Base-by-base conservation (phyloP, 2,113 vertebrate genomes). In the Phyllostomus hastatus region DNA sequence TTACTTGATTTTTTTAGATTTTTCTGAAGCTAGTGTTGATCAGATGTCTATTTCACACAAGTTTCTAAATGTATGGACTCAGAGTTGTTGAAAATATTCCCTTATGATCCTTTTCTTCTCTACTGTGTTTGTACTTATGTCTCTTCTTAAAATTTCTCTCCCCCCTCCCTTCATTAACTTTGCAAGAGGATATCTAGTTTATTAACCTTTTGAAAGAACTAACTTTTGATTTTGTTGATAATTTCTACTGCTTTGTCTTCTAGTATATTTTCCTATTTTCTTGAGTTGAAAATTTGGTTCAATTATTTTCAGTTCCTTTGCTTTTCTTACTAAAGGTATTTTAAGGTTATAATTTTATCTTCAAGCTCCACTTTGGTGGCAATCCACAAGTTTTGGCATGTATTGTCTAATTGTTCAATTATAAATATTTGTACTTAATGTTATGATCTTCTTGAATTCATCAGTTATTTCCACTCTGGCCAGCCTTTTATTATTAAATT, bases 401-500 rank as follows among this genome's bases (percentile, higher is more conserved):
- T 20, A 54, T 24, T 67, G 52, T 73, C 46, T 72, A 43, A 52
- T 82, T 64, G 22, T 86, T 93, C 43, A 79, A 12, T 66, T 67
- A 52, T 66, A 70, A 80, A 61, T 83, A 91, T 91, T 82, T 93
- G 12, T 78, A 66, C 64, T 81, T 85, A 31, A 78, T 89, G 24
- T 75, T 80, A 70, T 59, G 89, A 61, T 66, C 20, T 72, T 87
- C 66, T 95, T 96, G 70, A 80, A 69, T 43, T 10, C 16, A 10
- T 43, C 90, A 50, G 26, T 20, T 70, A 93, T 20, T 61, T 57
- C 20, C 35, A 81, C 3, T 59, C 33, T 76, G 9, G 10, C 19
- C 54, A 69, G 20, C 20, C n/a, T 95, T 96, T 88, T 88, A 50
- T 91, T 89, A 91, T 93, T 93, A 76, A 70, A 66, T 94, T 61